phyloP scores from a whole-genome alignment of 2,888 invertebrate species.

The Brachyptera risi region DNA sequence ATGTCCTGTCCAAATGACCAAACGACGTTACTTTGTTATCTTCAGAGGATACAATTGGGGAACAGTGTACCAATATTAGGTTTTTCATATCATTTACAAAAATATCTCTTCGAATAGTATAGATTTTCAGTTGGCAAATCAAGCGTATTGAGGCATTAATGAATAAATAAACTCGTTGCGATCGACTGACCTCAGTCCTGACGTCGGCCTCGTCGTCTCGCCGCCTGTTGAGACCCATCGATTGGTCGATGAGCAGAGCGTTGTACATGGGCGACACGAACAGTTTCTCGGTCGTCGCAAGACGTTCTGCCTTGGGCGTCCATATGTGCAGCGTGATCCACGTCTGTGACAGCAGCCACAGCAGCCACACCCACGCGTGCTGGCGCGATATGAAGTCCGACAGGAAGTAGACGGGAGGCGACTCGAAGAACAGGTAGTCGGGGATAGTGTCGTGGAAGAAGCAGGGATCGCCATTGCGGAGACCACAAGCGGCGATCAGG shows the following conservation, averaged over 20 bases:
- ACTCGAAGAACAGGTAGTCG: constrained; percentile 53
- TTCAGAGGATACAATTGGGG: no score
- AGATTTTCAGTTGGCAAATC: no score
- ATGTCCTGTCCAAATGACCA: no score
- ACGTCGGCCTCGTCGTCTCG: constrained; percentile 56
- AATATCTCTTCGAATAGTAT: no score
- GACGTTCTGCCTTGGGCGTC: constrained; percentile 75
- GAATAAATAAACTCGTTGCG: no score
- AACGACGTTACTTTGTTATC: no score
- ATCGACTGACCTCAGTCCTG: constrained; percentile 41
- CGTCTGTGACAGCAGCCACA: constrained; percentile 77
- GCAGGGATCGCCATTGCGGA: constrained; percentile 63
- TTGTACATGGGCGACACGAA: constrained; percentile 83
- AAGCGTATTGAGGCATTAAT: no score
- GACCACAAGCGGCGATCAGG: constrained; percentile 62
- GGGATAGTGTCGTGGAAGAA: constrained; percentile 54
- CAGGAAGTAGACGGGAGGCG: constrained; percentile 49
- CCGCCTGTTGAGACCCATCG: constrained; percentile 74
- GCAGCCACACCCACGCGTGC: constrained; percentile 72
- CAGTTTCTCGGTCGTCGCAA: constrained; percentile 78
- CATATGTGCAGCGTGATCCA: constrained; percentile 87
- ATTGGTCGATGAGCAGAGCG: constrained; percentile 78
- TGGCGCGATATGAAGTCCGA: constrained; percentile 55
- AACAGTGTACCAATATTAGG: no score
- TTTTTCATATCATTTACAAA: no score